A percentile compares a stretch with the other conserved stretches of the same genome.
Conservation (phyloP, 2,888 invertebrate species). For the Eristalis arbustorum region DNA sequence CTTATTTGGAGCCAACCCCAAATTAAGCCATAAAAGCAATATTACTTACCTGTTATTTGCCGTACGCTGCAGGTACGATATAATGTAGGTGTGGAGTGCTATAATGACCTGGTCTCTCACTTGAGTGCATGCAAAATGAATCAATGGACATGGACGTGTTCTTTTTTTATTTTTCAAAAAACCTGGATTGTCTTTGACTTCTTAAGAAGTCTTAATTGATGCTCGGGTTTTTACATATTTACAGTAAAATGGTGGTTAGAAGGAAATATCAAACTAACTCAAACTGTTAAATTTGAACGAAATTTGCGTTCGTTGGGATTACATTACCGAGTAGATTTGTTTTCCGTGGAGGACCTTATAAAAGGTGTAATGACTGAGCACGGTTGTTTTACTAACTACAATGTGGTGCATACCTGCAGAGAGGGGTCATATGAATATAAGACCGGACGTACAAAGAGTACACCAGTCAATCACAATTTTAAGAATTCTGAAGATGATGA, state of each 20-base stretch:
- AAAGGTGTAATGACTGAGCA: too few species aligned
- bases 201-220: background rate
- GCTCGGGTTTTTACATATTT: background rate
- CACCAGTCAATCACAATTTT: too few species aligned
- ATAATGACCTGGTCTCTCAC: background rate
- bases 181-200: background rate
- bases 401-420: too few species aligned
- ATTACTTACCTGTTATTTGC: slow-evolving; percentile 7
- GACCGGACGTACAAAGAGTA: too few species aligned
- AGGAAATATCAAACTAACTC: background rate
- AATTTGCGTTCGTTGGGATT: too few species aligned
- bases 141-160: background rate
- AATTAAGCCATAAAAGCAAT: slow-evolving; percentile 18
- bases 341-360: too few species aligned
- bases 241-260: background rate
- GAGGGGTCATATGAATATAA: too few species aligned
- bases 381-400: too few species aligned
- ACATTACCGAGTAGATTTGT: too few species aligned
- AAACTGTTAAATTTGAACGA: too few species aligned
- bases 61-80: background rate
- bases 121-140: background rate
- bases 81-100: background rate
- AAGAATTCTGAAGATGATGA: too few species aligned
- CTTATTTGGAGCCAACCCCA: background rate
- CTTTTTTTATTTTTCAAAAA: background rate